These are phyloP conservation scores for Crotalus viridis DNA, from an alignment of 2,113 vertebrate species.

Conservation along the genomic window DNA sequence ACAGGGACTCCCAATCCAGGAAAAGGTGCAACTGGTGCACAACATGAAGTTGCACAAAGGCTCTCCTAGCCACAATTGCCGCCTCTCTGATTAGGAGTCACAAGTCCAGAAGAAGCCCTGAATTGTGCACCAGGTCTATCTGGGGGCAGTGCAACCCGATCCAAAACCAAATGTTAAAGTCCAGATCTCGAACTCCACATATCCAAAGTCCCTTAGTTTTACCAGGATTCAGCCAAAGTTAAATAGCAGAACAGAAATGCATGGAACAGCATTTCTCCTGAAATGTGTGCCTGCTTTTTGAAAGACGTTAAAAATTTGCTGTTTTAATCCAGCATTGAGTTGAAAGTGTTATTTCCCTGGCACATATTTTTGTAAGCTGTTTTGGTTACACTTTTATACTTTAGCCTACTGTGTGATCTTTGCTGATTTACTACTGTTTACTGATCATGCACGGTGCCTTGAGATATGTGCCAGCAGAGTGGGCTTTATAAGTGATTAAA, in stretches of 20 bases:
- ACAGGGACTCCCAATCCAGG: no score
- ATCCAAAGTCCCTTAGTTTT: background rate
- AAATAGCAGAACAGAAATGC: background rate
- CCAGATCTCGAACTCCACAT: background rate
- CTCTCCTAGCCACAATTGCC: no score
- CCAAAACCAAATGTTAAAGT: background rate
- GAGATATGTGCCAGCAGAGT: background rate
- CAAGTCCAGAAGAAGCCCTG: no score
- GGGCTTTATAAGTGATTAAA: background rate
- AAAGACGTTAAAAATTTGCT: background rate
- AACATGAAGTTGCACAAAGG: no score
- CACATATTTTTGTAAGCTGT: background rate
- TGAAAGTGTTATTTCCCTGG: background rate
- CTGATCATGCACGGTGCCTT: background rate
- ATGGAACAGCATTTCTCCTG: background rate
- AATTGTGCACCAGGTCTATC: background rate
- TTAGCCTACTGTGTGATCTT: no score
- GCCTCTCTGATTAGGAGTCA: no score
- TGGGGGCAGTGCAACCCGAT: background rate
- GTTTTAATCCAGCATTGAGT: background rate
- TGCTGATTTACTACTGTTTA: background rate
- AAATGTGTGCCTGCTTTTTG: background rate
- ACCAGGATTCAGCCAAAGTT: background rate
- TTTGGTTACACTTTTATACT: no score
- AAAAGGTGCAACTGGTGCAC: no score